Evolutionary conservation across 2,888 invertebrate genomes (phyloP).

Genomic region (Phalera bucephala): DNA sequence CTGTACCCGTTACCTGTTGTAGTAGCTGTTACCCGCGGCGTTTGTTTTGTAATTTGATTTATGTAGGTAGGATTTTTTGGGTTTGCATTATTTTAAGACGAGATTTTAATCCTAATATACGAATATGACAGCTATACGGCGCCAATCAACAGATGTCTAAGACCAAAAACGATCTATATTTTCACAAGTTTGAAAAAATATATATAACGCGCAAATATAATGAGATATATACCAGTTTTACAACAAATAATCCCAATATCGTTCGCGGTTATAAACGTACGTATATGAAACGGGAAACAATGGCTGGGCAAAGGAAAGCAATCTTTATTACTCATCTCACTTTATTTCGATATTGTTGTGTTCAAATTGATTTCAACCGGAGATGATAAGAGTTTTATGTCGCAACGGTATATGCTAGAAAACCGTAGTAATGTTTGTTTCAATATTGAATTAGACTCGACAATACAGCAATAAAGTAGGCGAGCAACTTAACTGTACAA

Average conservation of each 20-base stretch:
- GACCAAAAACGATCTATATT: too few species aligned
- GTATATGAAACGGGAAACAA: slow-evolving; percentile 65
- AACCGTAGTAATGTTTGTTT: slow-evolving; percentile 63
- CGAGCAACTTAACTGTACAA: slow-evolving; percentile 43
- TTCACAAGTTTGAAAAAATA: too few species aligned
- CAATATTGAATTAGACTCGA: slow-evolving; percentile 61
- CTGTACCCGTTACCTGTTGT: too few species aligned
- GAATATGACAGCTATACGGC: background rate
- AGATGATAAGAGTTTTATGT: slow-evolving; percentile 69
- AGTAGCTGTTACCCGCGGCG: too few species aligned
- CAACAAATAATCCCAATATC: slow-evolving; percentile 23
- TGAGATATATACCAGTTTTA: too few species aligned
- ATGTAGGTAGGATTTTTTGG: too few species aligned
- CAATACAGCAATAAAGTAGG: slow-evolving; percentile 45
- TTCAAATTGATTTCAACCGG: slow-evolving; percentile 66
- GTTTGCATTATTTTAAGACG: too few species aligned
- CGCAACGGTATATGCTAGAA: slow-evolving; percentile 59
- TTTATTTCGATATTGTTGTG: slow-evolving; percentile 62
- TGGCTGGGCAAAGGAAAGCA: slow-evolving; percentile 55
- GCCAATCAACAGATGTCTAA: background rate
- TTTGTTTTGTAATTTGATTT: too few species aligned
- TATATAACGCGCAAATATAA: too few species aligned
- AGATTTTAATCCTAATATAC: too few species aligned
- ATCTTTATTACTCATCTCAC: slow-evolving; percentile 68
- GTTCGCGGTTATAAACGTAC: slow-evolving; percentile 50